Evolutionary conservation across 2,888 invertebrate species (phyloP).

Genomic region (Netelia melanura): DNA sequence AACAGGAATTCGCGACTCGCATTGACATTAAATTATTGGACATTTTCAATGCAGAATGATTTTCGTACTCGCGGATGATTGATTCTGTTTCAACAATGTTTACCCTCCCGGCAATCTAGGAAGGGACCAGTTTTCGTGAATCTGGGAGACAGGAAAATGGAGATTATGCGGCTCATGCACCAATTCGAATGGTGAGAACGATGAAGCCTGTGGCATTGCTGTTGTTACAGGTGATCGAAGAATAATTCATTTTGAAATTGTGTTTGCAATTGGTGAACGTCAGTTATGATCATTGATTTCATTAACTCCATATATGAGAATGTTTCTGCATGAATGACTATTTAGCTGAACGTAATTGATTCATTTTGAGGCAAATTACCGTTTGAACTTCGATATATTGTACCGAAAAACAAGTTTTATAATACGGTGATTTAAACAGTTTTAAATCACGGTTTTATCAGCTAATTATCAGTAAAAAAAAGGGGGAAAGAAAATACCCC

Average conservation of each 20-base stretch:
- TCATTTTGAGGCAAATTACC: conserved; percentile 40
- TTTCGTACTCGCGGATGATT: too few species aligned
- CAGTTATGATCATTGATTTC: too few species aligned
- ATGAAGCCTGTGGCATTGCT: background rate
- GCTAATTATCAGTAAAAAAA: conserved; percentile 57
- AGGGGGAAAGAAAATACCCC: conserved; percentile 18
- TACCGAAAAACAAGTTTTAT: conserved; percentile 15
- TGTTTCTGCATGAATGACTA: background rate
- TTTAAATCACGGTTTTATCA: conserved; percentile 46
- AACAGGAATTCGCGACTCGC: background rate
- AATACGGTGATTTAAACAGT: background rate
- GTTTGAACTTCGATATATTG: conserved; percentile 48
- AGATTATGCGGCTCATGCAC: background rate
- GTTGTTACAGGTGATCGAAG: background rate
- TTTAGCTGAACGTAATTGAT: conserved; percentile 14
- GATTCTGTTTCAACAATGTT: background rate
- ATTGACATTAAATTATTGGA: background rate
- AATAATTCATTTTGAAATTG: background rate
- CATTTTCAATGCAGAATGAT: background rate
- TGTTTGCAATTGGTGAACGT: background rate
- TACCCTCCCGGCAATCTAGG: background rate
- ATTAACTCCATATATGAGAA: background rate
- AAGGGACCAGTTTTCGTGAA: background rate
- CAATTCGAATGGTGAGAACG: too few species aligned
- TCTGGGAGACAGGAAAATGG: background rate